Conservation (phyloP, 2,888 invertebrate genomes). For the Endotricha flammealis region DNA sequence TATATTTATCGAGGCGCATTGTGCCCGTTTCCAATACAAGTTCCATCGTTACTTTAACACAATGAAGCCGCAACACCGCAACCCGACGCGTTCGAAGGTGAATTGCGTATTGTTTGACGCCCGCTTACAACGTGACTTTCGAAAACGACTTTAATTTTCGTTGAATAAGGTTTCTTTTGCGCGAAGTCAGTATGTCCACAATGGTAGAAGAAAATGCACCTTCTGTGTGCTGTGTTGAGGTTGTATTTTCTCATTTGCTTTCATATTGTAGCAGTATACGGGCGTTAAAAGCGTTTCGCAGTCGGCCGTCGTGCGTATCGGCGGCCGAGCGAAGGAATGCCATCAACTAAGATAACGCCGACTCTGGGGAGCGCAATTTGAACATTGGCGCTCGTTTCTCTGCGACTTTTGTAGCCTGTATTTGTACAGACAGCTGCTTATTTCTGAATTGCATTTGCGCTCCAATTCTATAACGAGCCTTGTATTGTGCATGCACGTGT, state of each 20-base stretch:
- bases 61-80: conserved; percentile 78
- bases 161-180: conserved; percentile 69
- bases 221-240: conserved; percentile 25
- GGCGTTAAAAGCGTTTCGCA: conserved; percentile 76
- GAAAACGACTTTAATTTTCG: conserved; percentile 68
- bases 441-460: conserved; percentile 22
- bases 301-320: conserved; percentile 74
- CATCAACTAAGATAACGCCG: conserved; percentile 72
- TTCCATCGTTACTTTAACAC: conserved; percentile 73
- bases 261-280: conserved; percentile 45
- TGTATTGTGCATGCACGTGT: background rate
- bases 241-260: conserved; percentile 27
- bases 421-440: conserved; percentile 26
- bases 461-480: conserved; percentile 13
- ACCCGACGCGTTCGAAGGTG: conserved; percentile 75
- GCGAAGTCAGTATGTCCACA: conserved; percentile 29
- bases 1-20: conserved; percentile 55
- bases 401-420: conserved; percentile 47
- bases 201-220: conserved; percentile 29
- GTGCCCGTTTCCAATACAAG: conserved; percentile 60
- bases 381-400: conserved; percentile 38
- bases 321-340: conserved; percentile 69
- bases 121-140: conserved; percentile 67
- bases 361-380: conserved; percentile 47
- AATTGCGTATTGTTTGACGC: conserved; percentile 76